These are phyloP conservation scores for Zeus faber DNA, from an alignment of 2,113 vertebrate genomes.

Conservation along the genomic window DNA sequence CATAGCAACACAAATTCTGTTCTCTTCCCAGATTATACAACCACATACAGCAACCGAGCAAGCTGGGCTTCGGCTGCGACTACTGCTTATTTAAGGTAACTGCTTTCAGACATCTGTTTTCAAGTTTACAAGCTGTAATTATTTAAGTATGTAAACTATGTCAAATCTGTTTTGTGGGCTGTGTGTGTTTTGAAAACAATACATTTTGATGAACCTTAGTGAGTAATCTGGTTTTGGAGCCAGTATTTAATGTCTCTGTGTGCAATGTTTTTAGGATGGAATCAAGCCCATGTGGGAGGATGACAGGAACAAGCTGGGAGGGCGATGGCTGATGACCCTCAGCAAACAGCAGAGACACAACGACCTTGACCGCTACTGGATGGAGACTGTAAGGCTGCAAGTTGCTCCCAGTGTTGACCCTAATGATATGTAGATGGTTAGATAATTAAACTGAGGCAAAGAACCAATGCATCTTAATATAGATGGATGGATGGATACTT, in stretches of 20 bases:
- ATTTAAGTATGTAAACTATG: too few relatives aligned
- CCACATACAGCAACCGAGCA: slow-evolving; percentile 83
- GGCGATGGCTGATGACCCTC: slow-evolving; percentile 82
- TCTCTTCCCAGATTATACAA: slow-evolving; percentile 76
- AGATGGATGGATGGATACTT: too few relatives aligned
- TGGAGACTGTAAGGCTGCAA: slow-evolving; percentile 83
- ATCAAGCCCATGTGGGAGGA: slow-evolving; percentile 85
- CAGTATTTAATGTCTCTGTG: background rate
- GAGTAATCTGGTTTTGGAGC: too few relatives aligned
- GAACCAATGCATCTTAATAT: too few relatives aligned
- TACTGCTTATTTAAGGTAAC: slow-evolving; percentile 84
- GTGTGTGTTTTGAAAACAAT: too few relatives aligned
- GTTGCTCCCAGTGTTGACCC: too few relatives aligned
- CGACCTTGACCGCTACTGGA: slow-evolving; percentile 81
- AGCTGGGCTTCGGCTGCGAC: slow-evolving; percentile 78
- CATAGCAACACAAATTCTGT: background rate
- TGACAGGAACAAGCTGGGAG: slow-evolving; percentile 79
- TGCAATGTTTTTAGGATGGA: slow-evolving; percentile 65
- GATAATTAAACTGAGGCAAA: too few relatives aligned
- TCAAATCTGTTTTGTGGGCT: too few relatives aligned
- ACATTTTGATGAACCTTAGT: too few relatives aligned
- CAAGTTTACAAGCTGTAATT: too few relatives aligned
- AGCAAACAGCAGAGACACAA: slow-evolving; percentile 81
- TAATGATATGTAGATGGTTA: too few relatives aligned
- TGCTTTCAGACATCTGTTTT: too few relatives aligned